These are phyloP conservation scores for Epinotia brunnichana DNA, from an alignment of 2,888 invertebrate species.

Conservation along the genomic window DNA sequence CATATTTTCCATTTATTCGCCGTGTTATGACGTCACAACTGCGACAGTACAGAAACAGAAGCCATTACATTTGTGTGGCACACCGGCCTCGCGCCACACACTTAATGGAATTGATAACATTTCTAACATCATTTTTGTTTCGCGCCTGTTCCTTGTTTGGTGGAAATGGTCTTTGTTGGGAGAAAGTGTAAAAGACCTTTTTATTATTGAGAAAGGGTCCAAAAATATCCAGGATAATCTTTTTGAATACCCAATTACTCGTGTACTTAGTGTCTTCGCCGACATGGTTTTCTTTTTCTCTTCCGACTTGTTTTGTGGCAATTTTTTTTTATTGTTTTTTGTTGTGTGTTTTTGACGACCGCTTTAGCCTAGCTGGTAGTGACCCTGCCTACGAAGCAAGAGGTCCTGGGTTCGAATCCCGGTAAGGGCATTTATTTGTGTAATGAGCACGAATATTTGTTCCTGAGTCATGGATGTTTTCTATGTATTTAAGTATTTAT, in stretches of 20 bases:
- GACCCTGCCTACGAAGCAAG: too few species aligned
- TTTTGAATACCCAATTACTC: background rate
- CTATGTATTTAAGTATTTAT: too few species aligned
- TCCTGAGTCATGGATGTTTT: too few species aligned
- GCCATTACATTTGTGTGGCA: slow-evolving; percentile 26
- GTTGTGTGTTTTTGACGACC: too few species aligned
- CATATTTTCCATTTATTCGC: slow-evolving; percentile 29
- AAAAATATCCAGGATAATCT: slow-evolving; percentile 24
- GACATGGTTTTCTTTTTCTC: background rate
- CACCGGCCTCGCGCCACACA: slow-evolving; percentile 21
- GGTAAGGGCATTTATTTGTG: too few species aligned
- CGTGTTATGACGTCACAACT: slow-evolving; percentile 18
- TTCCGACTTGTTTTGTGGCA: too few species aligned
- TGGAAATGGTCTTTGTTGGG: slow-evolving; percentile 32
- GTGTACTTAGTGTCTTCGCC: background rate
- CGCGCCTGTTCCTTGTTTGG: slow-evolving; percentile 36
- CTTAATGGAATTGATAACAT: slow-evolving; percentile 43
- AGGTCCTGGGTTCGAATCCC: too few species aligned
- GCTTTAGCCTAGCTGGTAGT: too few species aligned
- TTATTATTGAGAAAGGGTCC: slow-evolving; percentile 23
- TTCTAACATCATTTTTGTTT: slow-evolving; percentile 41
- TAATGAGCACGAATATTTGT: too few species aligned
- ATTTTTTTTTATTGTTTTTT: too few species aligned
- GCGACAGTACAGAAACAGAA: background rate
- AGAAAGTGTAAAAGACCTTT: slow-evolving; percentile 28